Conservation (phyloP, 2,888 invertebrate species). For the Crossocerus cetratus region DNA sequence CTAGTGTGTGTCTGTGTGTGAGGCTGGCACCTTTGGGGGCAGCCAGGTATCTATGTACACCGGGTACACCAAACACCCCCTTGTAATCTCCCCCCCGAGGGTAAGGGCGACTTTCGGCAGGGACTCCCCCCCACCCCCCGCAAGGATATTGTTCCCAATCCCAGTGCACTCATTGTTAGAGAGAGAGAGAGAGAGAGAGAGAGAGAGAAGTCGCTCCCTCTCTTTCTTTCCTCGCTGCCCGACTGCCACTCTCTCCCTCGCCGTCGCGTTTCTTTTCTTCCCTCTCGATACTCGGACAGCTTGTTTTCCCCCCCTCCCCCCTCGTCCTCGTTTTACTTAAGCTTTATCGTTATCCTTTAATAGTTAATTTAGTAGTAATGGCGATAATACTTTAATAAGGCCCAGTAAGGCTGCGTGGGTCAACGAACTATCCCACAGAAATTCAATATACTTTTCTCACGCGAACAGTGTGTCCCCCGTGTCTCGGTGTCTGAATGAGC, state of each 20-base stretch:
- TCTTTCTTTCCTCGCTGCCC: background rate
- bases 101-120: too few relatives aligned
- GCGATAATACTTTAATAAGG: slow-evolving; percentile 76
- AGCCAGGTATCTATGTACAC: too few relatives aligned
- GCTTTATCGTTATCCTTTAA: slow-evolving; percentile 60
- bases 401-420: slow-evolving; percentile 77
- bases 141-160: too few relatives aligned
- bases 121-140: too few relatives aligned
- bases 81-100: too few relatives aligned
- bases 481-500: slow-evolving; percentile 5
- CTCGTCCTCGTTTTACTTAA: slow-evolving; percentile 60
- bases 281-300: slow-evolving; percentile 23
- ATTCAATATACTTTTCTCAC: slow-evolving; percentile 65
- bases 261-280: slow-evolving; percentile 18
- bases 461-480: slow-evolving; percentile 42
- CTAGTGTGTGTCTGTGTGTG: background rate
- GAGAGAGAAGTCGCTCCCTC: background rate
- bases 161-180: too few relatives aligned
- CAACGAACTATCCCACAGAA: slow-evolving; percentile 71
- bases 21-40: background rate
- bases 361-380: slow-evolving; percentile 73
- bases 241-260: slow-evolving; percentile 8
- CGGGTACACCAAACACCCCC: too few relatives aligned
- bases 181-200: too few relatives aligned
- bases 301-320: slow-evolving; percentile 49